Evolutionary conservation across 2,113 vertebrate genomes (phyloP).

Genomic region (Pristiophorus japonicus): DNA sequence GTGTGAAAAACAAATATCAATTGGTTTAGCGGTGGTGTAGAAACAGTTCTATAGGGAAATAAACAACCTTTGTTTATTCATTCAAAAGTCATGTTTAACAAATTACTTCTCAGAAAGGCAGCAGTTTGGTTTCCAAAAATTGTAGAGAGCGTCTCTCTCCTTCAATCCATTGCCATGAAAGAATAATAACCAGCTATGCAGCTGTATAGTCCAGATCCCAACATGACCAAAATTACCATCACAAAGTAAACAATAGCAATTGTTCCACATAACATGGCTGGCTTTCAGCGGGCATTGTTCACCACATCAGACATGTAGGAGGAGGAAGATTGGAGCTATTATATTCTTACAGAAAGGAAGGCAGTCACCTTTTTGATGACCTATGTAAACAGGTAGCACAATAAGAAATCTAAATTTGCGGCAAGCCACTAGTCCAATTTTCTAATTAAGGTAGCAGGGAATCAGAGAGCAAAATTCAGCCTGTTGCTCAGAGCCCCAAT

Average conservation of each 20-base stretch:
- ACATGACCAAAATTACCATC: slow-evolving; percentile 6
- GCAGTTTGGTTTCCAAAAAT: background rate
- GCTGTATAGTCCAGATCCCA: background rate
- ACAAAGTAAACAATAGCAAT: background rate
- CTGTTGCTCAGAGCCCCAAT: background rate
- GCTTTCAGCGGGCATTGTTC: background rate
- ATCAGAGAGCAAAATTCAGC: background rate
- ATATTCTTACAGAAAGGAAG: background rate
- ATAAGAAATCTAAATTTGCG: background rate
- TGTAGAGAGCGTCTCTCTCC: background rate
- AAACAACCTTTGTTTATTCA: background rate
- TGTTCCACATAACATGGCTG: background rate
- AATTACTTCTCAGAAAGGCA: background rate
- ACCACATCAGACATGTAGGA: background rate
- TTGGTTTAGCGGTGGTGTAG: background rate
- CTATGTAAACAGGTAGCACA: background rate
- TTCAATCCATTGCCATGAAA: background rate
- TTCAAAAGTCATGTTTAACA: background rate
- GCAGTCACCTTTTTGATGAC: background rate
- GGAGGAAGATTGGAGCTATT: background rate
- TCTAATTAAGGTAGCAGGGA: background rate
- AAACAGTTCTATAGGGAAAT: background rate
- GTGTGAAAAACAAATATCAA: background rate
- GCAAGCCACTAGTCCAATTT: background rate
- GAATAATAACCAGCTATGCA: background rate